Conservation (phyloP, 2,888 invertebrate genomes). For the Leptopilina myrica region DNA sequence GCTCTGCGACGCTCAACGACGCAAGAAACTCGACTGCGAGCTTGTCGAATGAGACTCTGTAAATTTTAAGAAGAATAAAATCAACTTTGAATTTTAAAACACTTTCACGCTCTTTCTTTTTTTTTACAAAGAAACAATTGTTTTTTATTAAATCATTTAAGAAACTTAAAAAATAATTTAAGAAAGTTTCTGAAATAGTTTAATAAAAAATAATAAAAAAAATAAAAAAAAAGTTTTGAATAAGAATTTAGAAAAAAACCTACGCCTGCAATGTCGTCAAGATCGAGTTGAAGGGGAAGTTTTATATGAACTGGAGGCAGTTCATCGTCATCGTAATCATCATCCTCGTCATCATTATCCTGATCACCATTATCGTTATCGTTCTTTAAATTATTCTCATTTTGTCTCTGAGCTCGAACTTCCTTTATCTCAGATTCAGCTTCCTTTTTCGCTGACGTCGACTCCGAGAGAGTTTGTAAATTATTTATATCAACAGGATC, state of each 20-base stretch:
- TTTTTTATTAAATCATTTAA: too few species aligned
- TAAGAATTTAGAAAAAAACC: constrained; percentile 42
- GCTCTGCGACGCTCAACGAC: constrained; percentile 91
- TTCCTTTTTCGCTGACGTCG: constrained; percentile 61
- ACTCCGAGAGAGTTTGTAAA: constrained; percentile 65
- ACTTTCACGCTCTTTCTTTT: neutral
- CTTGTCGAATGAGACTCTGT: constrained; percentile 78
- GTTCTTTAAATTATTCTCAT: constrained; percentile 76
- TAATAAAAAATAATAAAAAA: neutral
- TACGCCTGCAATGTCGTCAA: constrained; percentile 88
- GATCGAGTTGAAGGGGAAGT: constrained; percentile 88
- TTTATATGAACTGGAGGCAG: constrained; percentile 82
- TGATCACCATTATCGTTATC: constrained; percentile 79
- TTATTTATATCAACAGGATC: constrained; percentile 64
- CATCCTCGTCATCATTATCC: constrained; percentile 74
- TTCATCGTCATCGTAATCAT: constrained; percentile 76
- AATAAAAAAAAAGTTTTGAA: neutral
- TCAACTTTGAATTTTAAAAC: neutral
- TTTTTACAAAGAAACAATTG: too few species aligned
- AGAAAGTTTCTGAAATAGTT: too few species aligned
- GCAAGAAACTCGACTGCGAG: constrained; percentile 90
- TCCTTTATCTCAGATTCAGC: constrained; percentile 62
- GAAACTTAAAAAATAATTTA: too few species aligned
- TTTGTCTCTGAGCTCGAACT: constrained; percentile 78
- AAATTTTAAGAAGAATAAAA: neutral